phyloP scores from a whole-genome alignment of 2,888 invertebrate species.

The Lycophotia porphyrea region DNA sequence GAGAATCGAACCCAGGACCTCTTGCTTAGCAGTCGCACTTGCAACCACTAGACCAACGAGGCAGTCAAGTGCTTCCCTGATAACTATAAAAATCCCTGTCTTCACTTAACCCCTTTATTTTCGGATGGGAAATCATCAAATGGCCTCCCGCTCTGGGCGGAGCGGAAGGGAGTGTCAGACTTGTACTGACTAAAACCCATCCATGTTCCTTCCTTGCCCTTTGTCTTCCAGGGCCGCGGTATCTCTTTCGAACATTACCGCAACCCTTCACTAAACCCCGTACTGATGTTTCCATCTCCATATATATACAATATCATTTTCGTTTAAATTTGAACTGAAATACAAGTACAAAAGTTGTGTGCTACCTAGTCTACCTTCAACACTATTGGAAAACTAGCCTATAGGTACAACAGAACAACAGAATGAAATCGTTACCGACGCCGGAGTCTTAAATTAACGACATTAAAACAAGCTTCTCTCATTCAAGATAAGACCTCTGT shows the following conservation, averaged over 20 bases:
- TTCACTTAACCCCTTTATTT: no score
- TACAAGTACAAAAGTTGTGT: conserved; percentile 35
- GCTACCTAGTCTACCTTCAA: conserved; percentile 63
- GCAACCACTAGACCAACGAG: no score
- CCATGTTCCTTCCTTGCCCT: no score
- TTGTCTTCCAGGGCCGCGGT: no score
- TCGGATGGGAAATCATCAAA: no score
- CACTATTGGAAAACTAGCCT: conserved; percentile 58
- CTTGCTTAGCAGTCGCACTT: no score
- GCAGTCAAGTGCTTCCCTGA: not conserved
- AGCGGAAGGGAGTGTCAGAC: no score
- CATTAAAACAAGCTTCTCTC: conserved; percentile 87
- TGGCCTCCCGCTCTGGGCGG: no score
- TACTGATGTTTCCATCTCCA: not conserved
- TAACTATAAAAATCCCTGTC: not conserved
- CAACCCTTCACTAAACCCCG: no score
- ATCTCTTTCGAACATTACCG: no score
- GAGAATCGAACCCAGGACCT: no score
- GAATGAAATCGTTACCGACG: conserved; percentile 83
- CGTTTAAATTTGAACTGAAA: conserved; percentile 29
- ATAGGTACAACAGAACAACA: conserved; percentile 69
- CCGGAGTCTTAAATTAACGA: conserved; percentile 83
- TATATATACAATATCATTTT: conserved; percentile 33
- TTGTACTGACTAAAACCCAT: no score
- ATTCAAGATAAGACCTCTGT: conserved; percentile 86